Base-by-base conservation (phyloP, 1,140 invertebrate genomes). In the Drosophila micromelanica region DNA sequence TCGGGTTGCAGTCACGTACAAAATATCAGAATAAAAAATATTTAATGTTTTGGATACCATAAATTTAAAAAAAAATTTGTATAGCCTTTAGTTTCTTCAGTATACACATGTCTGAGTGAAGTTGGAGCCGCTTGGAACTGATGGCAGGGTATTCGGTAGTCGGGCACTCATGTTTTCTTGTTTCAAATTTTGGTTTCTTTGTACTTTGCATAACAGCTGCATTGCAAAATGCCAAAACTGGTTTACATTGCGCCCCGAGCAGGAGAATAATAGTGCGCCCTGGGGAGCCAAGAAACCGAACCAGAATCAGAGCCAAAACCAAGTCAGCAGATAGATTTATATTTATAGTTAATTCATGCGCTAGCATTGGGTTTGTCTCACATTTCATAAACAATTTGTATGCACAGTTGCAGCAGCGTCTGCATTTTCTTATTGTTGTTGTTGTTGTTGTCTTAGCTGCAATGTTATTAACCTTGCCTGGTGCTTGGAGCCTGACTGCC, bases 381-480 rank as follows among this genome's bases (percentile, higher is more conserved):
- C 72, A 74, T 63, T 52, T 71, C 67, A 75, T 63, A 57, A 54
- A 69, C 60, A 60, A 64, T 76, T 76, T 72, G 68, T 75, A 63
- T 75, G 73, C 65, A 75, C 65, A 64, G 67, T 76, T 71, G 68
- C 60, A 62, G 60, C 71, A 64, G 52, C 46, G 55, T 72, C 64
- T 73, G 71, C 71, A 51, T 71, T 64, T 65, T 55, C 59, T 65
- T 55, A 2, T 17, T 17, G 17, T 17, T 17, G 17, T 17, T 17
- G 17, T 17, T 17, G 17, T 17, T 49, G 30, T 9, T 62, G 3
- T 51, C 2, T 20, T 8, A 37, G 17, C 17, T 32, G 13, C 37
- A 45, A 74, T 78, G 77, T 80, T 80, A 80, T 80, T 80, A 80
- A 77, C 77, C 77, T 80, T 77, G 77, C 54, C 27, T 20, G 67